phyloP scores from a whole-genome alignment of 2,113 vertebrate species.

The Poeciliopsis turrubarensis region DNA sequence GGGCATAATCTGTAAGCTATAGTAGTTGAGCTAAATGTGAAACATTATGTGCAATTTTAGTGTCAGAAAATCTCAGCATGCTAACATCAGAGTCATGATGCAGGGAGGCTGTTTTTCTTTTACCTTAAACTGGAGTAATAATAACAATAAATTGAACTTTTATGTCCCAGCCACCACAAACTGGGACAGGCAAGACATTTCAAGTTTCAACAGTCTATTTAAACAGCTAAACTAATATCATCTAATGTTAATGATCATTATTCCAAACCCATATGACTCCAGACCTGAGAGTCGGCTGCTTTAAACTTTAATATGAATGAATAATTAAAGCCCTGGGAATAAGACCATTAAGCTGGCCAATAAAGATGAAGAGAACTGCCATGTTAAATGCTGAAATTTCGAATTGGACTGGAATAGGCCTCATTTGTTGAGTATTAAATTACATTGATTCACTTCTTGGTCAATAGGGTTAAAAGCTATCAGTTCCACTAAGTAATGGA shows the following conservation, averaged over 20 bases:
- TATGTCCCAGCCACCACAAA: neutral
- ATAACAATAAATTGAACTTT: neutral
- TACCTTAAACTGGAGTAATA: too few species aligned
- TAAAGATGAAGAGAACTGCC: constrained; percentile 68
- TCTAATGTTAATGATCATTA: constrained; percentile 59
- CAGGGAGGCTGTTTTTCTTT: too few species aligned
- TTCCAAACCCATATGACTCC: constrained; percentile 47
- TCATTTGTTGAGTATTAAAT: constrained; percentile 50
- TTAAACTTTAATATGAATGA: constrained; percentile 78
- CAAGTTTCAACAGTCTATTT: constrained; percentile 29
- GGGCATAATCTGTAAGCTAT: too few species aligned
- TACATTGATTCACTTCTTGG: constrained; percentile 44
- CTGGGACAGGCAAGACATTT: neutral
- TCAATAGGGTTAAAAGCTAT: constrained; percentile 59
- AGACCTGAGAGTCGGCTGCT: constrained; percentile 49
- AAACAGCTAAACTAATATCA: constrained; percentile 49
- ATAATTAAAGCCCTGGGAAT: constrained; percentile 76
- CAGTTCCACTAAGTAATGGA: constrained; percentile 20
- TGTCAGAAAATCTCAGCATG: too few species aligned
- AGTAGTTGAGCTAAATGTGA: too few species aligned
- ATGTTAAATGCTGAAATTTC: constrained; percentile 62
- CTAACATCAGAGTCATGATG: too few species aligned
- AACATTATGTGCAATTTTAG: too few species aligned
- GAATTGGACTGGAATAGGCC: constrained; percentile 42
- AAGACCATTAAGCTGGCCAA: constrained; percentile 69